Conservation (phyloP, 2,797 vertebrate genomes). For the Astyanax mexicanus region DNA sequence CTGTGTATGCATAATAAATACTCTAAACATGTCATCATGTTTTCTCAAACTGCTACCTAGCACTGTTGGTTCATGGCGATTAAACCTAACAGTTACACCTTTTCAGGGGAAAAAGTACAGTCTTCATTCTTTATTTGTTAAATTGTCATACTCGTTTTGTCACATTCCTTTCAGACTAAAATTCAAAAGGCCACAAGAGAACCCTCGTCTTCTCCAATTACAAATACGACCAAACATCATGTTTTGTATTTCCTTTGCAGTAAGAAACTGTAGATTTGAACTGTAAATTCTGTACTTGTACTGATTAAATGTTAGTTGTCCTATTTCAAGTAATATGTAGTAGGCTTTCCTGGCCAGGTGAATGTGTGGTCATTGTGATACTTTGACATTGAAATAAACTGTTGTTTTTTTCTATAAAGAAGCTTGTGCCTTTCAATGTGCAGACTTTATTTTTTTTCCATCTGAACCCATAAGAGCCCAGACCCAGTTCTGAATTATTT, state of each 20-base stretch:
- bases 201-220: too few species aligned
- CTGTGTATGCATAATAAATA: too few species aligned
- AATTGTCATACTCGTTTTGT: not conserved
- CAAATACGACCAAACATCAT: too few species aligned
- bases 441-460: slow-evolving; percentile 6
- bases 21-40: too few species aligned
- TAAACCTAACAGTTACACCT: not conserved
- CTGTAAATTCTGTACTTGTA: slow-evolving; percentile 88
- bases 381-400: slow-evolving; percentile 66
- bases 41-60: not conserved
- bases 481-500: too few species aligned
- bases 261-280: slow-evolving; percentile 84
- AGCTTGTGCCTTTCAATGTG: not conserved
- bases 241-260: slow-evolving; percentile 66
- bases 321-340: slow-evolving; percentile 87
- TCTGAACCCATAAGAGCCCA: too few species aligned
- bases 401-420: slow-evolving; percentile 38
- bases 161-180: not conserved
- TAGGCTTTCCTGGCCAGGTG: slow-evolving; percentile 89
- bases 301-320: slow-evolving; percentile 87
- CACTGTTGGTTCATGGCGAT: not conserved
- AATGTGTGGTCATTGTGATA: slow-evolving; percentile 92
- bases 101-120: not conserved
- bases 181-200: slow-evolving; percentile 3
- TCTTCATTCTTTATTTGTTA: not conserved